Conservation (phyloP, 2,797 vertebrate genomes). For the Netta rufina region DNA sequence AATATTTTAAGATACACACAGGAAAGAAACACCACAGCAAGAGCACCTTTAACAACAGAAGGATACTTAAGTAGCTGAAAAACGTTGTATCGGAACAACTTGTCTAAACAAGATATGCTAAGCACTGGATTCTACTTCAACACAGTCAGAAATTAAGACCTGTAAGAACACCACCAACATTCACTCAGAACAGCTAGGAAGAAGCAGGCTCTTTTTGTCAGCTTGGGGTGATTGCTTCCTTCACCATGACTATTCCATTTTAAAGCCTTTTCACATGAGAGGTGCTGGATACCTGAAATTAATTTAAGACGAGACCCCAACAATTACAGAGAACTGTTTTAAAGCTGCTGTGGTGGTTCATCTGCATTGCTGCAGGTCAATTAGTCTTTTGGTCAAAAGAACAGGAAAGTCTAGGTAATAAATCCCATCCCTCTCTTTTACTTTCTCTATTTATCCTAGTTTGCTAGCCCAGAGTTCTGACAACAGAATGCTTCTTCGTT, state of each 20-base stretch:
- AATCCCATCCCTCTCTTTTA: not conserved
- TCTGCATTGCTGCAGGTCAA: not conserved
- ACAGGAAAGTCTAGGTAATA: not conserved
- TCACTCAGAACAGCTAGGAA: not conserved
- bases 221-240: not conserved
- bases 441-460: not conserved
- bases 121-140: constrained; percentile 8
- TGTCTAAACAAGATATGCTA: constrained; percentile 19
- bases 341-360: not conserved
- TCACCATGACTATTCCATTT: not conserved
- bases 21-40: constrained; percentile 28
- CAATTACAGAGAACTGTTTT: not conserved
- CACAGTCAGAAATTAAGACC: constrained; percentile 42
- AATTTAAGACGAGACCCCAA: not conserved
- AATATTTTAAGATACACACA: not conserved
- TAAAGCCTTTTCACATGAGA: not conserved
- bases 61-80: not conserved
- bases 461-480: not conserved
- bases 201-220: constrained; percentile 16
- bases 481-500: constrained; percentile 31
- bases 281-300: not conserved
- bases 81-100: not conserved
- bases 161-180: not conserved
- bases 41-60: constrained; percentile 27
- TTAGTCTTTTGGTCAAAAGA: constrained; percentile 46